Percentiles rank a stretch among this genome's conserved stretches.
phyloP scores from a whole-genome alignment of 2,797 vertebrate genomes.

The Eidolon dupreanum region DNA sequence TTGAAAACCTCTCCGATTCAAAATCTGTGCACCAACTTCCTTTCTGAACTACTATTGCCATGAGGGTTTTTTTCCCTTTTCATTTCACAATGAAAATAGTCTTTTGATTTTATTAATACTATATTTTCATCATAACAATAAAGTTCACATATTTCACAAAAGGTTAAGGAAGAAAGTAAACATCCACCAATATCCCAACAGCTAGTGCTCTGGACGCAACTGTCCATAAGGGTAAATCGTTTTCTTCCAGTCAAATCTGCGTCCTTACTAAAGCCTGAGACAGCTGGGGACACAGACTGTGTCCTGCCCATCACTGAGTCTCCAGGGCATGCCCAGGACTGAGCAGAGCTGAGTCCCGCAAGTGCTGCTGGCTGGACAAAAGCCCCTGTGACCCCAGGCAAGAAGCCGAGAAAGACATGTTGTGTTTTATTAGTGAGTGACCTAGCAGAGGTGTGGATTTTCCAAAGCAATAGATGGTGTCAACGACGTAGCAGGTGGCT shows the following conservation, averaged over 20 bases:
- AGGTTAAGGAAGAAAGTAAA: neutral
- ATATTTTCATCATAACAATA: neutral
- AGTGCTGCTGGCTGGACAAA: neutral
- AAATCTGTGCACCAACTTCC: neutral
- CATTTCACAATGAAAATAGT: neutral
- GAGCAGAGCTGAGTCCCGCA: rapidly evolving
- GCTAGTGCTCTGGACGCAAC: neutral
- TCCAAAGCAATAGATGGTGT: neutral
- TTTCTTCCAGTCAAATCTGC: neutral
- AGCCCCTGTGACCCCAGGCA: neutral
- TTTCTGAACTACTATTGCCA: neutral
- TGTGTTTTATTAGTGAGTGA: neutral
- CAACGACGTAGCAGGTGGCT: neutral
- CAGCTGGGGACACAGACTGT: rapidly evolving
- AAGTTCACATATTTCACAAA: neutral
- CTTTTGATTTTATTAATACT: neutral
- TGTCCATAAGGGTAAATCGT: neutral
- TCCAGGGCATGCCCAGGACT: neutral
- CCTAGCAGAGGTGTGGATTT: neutral
- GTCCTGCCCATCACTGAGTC: rapidly evolving
- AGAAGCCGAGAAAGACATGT: rapidly evolving
- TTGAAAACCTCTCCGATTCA: neutral
- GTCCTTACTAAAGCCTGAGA: neutral
- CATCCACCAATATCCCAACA: neutral
- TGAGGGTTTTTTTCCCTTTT: neutral